Evolutionary conservation across 1,140 invertebrate species (phyloP), one percentile per base, ranked within the genome.

Genomic region (Panagrolaimus sp.): DNA sequence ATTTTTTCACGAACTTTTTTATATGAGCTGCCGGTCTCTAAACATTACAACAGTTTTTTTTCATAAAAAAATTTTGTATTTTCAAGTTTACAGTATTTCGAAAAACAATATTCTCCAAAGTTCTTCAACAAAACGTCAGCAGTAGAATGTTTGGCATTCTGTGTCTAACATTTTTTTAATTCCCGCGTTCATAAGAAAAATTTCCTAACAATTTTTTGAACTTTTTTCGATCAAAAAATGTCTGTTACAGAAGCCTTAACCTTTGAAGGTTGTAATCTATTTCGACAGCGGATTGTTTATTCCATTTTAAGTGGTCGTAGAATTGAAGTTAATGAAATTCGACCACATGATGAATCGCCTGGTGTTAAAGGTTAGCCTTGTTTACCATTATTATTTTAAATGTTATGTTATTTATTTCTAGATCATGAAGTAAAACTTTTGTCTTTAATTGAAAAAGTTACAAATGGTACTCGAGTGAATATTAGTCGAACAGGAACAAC

Each of bases 371-470:
- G 80, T 83, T 1, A 4, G 28, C 43, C 63, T 58, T 44, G 69
- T 72, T 67, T 46, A 15, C 63, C 7, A 2, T 12, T 72, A 12
- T 47, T 66, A 17, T n/a, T 15, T 14, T 69, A 21, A 47, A 38
- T 52, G 26, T 1, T 26, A n/a, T n/a, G n/a, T n/a, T n/a, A n/a
- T n/a, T n/a, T n/a, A 12, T 0, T 85, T 81, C 82, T 85, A 88
- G 94, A 96, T 83, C 93, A 89, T 84, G 95, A 98, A 88, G 89
- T 93, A 1, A 94, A 88, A 86, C 88, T 98, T 63, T 89, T 98
- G 58, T 87, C 91, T 47, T 83, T 98, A 17, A 77, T 98, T 58
- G 93, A 96, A 76, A 93, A 93, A 86, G 85, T 98, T 10, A 95
- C 93, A 26, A 97, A 97, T 87, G 95, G 95, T 12, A 90, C 92